phyloP scores from a whole-genome alignment of 2,888 invertebrate genomes.

The Resseliella maxima region DNA sequence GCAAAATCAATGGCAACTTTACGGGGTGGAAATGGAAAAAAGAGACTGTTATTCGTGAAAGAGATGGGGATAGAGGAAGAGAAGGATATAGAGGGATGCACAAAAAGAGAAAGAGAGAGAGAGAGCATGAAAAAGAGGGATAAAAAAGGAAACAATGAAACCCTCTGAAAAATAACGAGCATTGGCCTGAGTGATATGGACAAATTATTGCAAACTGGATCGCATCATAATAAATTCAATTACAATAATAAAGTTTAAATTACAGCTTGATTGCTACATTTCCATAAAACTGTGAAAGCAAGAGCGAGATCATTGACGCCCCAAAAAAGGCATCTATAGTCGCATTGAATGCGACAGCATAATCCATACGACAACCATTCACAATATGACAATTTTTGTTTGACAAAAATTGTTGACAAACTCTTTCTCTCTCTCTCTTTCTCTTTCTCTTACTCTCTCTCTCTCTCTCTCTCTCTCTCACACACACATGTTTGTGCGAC shows the following conservation, averaged over 20 bases:
- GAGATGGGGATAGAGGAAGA: background rate
- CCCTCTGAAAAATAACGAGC: background rate
- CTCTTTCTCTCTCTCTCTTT: background rate
- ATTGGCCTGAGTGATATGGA: slow-evolving; percentile 21
- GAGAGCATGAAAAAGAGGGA: no score
- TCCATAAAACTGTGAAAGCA: slow-evolving; percentile 12
- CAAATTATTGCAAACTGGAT: slow-evolving; percentile 20
- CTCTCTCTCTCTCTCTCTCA: no score
- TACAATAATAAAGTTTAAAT: slow-evolving; percentile 53
- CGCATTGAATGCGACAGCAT: background rate
- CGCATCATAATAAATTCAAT: slow-evolving; percentile 51
- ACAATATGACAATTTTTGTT: background rate
- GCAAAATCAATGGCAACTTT: background rate
- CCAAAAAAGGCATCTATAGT: no score
- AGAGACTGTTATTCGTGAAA: background rate
- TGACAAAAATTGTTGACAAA: background rate
- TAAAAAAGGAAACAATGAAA: background rate
- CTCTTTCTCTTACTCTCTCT: no score
- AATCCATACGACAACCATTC: background rate
- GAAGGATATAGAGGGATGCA: background rate
- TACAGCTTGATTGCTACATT: slow-evolving; percentile 49
- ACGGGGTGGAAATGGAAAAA: no score
- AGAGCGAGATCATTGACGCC: background rate
- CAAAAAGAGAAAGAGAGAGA: background rate
- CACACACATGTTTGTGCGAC: no score